Evolutionary conservation across 2,113 vertebrate species (phyloP).

Genomic region (Hippocampus comes): DNA sequence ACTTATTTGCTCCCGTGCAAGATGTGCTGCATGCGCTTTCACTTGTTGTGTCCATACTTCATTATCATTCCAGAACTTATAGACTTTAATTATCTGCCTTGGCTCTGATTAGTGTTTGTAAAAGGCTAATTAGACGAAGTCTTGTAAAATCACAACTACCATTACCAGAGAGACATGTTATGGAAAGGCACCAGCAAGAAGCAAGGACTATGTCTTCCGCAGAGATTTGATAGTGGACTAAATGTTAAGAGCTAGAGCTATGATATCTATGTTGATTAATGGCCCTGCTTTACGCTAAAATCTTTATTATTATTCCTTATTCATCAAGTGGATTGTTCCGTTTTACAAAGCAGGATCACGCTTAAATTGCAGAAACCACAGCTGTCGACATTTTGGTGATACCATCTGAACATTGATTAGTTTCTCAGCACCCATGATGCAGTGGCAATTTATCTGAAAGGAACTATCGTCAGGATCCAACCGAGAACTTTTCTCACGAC

Average conservation of each 20-base stretch:
- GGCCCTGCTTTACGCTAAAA: constrained; percentile 34
- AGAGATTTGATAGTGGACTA: constrained; percentile 58
- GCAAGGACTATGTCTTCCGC: constrained; percentile 45
- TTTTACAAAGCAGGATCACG: constrained; percentile 50
- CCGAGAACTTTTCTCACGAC: constrained; percentile 52
- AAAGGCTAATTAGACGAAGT: constrained; percentile 72
- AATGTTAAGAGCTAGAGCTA: constrained; percentile 60
- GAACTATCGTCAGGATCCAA: constrained; percentile 49
- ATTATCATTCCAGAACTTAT: constrained; percentile 70
- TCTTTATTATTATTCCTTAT: constrained; percentile 47
- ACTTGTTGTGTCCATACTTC: constrained; percentile 20
- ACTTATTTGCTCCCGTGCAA: background rate
- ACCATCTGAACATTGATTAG: constrained; percentile 67
- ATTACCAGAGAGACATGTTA: constrained; percentile 65
- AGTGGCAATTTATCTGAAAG: constrained; percentile 64
- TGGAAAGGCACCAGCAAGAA: constrained; percentile 57
- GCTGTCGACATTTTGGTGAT: constrained; percentile 62
- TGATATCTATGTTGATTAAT: constrained; percentile 65
- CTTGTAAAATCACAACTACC: constrained; percentile 69
- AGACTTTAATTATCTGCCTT: constrained; percentile 69
- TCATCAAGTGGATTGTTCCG: constrained; percentile 58
- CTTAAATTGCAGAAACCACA: constrained; percentile 61
- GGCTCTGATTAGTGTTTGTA: constrained; percentile 71
- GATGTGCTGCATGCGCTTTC: constrained; percentile 2
- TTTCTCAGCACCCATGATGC: constrained; percentile 53